These are phyloP conservation scores for Hyperopisus bebe DNA, from an alignment of 2,113 vertebrate species.

Conservation along the genomic window DNA sequence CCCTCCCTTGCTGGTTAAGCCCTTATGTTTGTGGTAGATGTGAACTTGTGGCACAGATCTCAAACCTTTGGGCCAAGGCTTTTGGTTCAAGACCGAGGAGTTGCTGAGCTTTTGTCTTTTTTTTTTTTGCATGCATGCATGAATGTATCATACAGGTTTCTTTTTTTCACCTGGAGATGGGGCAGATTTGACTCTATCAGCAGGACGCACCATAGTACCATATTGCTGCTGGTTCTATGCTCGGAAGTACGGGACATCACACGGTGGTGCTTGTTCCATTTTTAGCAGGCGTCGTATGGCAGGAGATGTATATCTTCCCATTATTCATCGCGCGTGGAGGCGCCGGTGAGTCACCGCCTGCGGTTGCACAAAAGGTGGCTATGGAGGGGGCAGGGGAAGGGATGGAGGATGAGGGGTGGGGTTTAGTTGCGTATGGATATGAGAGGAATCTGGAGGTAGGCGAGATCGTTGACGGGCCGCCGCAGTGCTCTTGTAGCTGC, in stretches of 20 bases:
- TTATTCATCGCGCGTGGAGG: neutral
- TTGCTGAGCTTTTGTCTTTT: neutral
- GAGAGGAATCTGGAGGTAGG: neutral
- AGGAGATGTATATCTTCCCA: neutral
- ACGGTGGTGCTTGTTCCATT: neutral
- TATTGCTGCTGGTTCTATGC: neutral
- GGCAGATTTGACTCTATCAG: neutral
- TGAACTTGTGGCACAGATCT: neutral
- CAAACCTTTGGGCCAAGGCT: neutral
- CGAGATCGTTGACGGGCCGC: neutral
- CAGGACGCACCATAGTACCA: neutral
- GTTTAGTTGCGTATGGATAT: neutral
- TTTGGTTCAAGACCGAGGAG: neutral
- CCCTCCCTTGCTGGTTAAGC: neutral
- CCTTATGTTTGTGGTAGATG: neutral
- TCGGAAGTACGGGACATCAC: neutral
- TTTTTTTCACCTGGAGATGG: neutral
- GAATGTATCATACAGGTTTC: neutral
- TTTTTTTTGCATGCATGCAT: neutral
- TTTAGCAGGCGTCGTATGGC: neutral
- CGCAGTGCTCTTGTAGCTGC: neutral
- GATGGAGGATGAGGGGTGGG: neutral
- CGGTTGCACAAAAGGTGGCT: neutral
- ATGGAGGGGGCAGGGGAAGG: neutral
- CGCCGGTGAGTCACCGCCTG: slow-evolving; percentile 3